Percentiles rank a stretch among this genome's conserved stretches.
phyloP scores from a whole-genome alignment of 2,888 invertebrate species.

The Tinea semifulvella region DNA sequence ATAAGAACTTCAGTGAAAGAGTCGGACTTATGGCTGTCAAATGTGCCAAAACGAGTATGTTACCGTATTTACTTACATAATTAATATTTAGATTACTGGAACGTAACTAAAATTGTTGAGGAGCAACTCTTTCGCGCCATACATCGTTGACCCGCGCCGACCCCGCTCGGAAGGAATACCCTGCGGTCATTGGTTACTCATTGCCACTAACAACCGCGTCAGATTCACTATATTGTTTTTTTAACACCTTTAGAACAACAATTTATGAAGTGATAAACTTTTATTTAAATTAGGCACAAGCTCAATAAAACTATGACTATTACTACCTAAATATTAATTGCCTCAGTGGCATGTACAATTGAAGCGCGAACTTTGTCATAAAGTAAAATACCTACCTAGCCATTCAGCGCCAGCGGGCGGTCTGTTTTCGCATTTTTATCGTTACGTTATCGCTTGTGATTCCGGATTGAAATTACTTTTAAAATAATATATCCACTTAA shows the following conservation, averaged over 20 bases:
- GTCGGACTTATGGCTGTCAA: no score
- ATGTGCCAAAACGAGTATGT: no score
- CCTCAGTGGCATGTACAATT: constrained; percentile 12
- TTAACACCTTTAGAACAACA: constrained; percentile 1
- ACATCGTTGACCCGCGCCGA: constrained; percentile 29
- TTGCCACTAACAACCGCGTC: constrained; percentile 30
- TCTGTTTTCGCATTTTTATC: constrained; percentile 13
- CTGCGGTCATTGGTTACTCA: constrained; percentile 54
- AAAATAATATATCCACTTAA: no score
- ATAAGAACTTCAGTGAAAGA: no score
- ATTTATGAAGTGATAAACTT: no score
- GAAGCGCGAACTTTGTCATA: constrained; percentile 16
- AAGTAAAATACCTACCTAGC: constrained; percentile 11
- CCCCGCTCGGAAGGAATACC: constrained; percentile 41
- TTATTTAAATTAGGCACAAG: no score
- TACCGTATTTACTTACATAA: no score
- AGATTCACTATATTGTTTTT: constrained; percentile 2
- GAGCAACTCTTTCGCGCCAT: constrained; percentile 23
- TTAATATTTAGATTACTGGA: no score
- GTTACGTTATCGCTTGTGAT: not conserved
- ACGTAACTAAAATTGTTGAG: constrained; percentile 8
- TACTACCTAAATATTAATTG: constrained; percentile 2
- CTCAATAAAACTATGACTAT: no score
- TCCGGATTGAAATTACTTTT: not conserved
- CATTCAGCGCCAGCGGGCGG: not conserved